A percentile compares a stretch with the other conserved stretches of the same genome.
These are phyloP conservation scores for Drosophila sucinea DNA, from an alignment of 1,140 invertebrate species.

Conservation along the genomic window DNA sequence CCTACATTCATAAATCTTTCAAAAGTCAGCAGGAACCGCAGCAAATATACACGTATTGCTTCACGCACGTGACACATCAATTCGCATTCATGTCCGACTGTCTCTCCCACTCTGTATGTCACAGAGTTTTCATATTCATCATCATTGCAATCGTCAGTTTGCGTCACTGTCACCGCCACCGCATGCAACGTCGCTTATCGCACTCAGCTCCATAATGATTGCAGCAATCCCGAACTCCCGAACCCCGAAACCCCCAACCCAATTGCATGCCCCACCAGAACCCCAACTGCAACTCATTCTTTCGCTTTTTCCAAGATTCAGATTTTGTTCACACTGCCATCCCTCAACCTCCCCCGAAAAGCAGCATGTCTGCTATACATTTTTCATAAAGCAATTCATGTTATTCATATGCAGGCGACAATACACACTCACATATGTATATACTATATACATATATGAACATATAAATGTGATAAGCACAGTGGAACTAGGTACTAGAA, in stretches of 20 bases:
- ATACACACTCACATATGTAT: constrained; percentile 18
- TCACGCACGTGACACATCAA: constrained; percentile 75
- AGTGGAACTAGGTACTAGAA: constrained; percentile 18
- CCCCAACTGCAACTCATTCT: constrained; percentile 1
- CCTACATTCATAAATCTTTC: constrained; percentile 68
- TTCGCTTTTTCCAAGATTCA: constrained; percentile 10
- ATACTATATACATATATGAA: background rate
- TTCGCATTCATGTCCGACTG: constrained; percentile 65
- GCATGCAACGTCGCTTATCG: constrained; percentile 80
- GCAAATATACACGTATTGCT: constrained; percentile 37
- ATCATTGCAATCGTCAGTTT: constrained; percentile 75
- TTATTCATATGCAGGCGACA: constrained; percentile 68
- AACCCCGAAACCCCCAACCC: constrained; percentile 14
- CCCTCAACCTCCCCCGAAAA: constrained; percentile 20
- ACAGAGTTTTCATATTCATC: constrained; percentile 49
- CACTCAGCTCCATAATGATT: constrained; percentile 75
- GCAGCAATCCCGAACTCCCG: constrained; percentile 33
- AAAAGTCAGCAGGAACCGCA: constrained; percentile 64
- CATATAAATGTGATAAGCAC: constrained; percentile 12
- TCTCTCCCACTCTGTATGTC: constrained; percentile 17
- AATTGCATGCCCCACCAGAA: background rate
- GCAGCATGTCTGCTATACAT: constrained; percentile 59
- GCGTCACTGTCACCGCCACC: constrained; percentile 43
- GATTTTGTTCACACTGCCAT: constrained; percentile 13
- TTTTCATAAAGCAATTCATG: constrained; percentile 76